Conservation (phyloP, 1,140 invertebrate genomes). For the Pogonomyrmex californicus region DNA sequence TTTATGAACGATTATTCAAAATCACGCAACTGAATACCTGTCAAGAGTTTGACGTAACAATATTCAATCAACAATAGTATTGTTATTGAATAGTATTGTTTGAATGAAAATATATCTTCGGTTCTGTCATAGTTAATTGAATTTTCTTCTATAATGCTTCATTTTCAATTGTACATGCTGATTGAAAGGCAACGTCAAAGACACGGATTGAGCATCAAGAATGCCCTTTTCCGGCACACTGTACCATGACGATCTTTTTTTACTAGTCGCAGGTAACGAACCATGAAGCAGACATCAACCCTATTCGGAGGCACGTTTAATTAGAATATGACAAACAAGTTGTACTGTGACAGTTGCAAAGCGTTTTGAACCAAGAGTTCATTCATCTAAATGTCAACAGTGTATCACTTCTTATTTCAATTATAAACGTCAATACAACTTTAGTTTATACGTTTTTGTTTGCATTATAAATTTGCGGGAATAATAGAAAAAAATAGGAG, state of each 20-base stretch:
- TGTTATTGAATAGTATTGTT: background rate
- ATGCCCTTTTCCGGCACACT: background rate
- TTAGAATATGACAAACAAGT: conserved; percentile 24
- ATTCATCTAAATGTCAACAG: conserved; percentile 17
- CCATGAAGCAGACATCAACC: background rate
- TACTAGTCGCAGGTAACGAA: conserved; percentile 24
- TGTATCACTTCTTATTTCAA: background rate
- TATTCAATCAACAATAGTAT: conserved; percentile 9
- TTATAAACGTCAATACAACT: background rate
- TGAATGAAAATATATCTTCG: conserved; percentile 31
- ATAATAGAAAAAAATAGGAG: background rate
- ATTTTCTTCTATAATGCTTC: conserved; percentile 33
- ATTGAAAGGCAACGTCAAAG: conserved; percentile 55
- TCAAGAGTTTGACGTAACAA: conserved; percentile 22
- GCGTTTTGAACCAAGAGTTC: background rate
- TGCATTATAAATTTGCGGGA: background rate
- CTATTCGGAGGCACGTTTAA: background rate
- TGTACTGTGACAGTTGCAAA: background rate
- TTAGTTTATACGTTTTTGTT: background rate
- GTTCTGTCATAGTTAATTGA: conserved; percentile 33
- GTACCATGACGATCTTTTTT: conserved; percentile 19
- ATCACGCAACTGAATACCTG: conserved; percentile 19
- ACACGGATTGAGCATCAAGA: conserved; percentile 11
- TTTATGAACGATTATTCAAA: conserved; percentile 30
- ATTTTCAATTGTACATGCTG: conserved; percentile 39